Conservation (phyloP, 2,113 vertebrate species). For the Ellobius talpinus region DNA sequence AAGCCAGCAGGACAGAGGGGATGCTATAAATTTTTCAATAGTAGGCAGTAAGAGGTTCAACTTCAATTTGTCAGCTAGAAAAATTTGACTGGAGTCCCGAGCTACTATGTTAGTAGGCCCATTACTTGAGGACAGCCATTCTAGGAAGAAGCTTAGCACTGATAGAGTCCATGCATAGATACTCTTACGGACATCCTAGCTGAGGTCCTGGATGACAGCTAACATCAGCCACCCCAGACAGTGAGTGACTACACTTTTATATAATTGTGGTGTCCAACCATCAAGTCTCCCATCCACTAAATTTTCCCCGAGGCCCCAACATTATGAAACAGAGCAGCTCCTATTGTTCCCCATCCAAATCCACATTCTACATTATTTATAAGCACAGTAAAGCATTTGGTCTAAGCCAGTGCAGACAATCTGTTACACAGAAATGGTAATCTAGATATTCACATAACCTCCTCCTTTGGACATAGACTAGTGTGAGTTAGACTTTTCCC, state of each 20-base stretch:
- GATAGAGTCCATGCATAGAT: background rate
- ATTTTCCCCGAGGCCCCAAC: background rate
- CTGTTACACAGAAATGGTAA: background rate
- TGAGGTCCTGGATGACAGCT: conserved; percentile 40
- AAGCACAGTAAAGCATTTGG: background rate
- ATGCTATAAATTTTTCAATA: background rate
- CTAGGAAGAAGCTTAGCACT: conserved; percentile 21
- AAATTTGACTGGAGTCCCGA: conserved; percentile 9
- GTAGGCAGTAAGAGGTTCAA: conserved; percentile 36
- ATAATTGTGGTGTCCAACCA: background rate
- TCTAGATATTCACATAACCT: background rate
- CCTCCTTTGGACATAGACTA: background rate
- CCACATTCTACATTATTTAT: background rate
- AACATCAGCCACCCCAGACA: background rate
- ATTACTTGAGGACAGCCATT: background rate
- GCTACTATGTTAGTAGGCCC: background rate
- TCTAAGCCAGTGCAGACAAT: background rate
- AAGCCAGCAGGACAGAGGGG: background rate
- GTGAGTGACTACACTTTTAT: conserved; percentile 13
- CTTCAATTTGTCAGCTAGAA: conserved; percentile 45
- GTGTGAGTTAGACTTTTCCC: background rate
- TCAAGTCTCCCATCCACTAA: background rate
- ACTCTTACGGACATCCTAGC: background rate
- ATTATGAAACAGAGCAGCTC: background rate
- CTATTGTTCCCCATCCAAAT: background rate